phyloP scores from a whole-genome alignment of 2,888 invertebrate genomes.

The Leptinotarsa juncta region DNA sequence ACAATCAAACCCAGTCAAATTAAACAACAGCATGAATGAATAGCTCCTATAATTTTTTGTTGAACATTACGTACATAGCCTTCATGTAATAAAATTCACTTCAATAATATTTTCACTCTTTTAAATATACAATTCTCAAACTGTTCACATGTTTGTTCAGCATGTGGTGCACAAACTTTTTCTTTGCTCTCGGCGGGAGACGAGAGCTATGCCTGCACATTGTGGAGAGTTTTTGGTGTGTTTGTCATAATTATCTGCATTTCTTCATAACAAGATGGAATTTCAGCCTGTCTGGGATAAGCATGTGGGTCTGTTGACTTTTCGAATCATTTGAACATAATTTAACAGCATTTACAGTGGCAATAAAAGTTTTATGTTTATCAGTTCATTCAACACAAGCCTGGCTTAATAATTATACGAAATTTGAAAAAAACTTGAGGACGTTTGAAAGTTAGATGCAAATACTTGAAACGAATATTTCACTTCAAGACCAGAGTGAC shows the following conservation, averaged over 20 bases:
- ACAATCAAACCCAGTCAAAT: no score
- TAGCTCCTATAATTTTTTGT: background rate
- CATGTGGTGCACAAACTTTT: constrained; percentile 16
- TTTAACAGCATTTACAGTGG: constrained; percentile 9
- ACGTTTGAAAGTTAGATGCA: no score
- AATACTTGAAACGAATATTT: no score
- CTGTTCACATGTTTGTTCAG: constrained; percentile 13
- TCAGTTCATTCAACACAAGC: constrained; percentile 11
- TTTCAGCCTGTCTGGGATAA: constrained; percentile 19
- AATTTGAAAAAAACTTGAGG: constrained; percentile 4
- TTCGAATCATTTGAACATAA: constrained; percentile 22
- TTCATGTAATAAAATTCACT: background rate
- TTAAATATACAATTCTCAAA: constrained; percentile 5
- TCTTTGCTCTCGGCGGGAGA: constrained; percentile 11
- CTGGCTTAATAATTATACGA: constrained; percentile 17
- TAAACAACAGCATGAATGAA: background rate
- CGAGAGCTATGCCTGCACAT: constrained; percentile 16
- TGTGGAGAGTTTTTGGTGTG: constrained; percentile 29
- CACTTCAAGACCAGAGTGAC: no score
- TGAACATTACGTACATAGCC: no score
- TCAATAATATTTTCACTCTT: constrained; percentile 3
- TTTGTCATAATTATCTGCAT: constrained; percentile 39
- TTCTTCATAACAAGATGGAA: constrained; percentile 25
- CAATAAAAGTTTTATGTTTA: constrained; percentile 15
- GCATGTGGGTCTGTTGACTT: constrained; percentile 19